Percentiles rank a stretch among this genome's conserved stretches.
Conservation (phyloP, 2,113 vertebrate species). For the Anhinga rufa region DNA sequence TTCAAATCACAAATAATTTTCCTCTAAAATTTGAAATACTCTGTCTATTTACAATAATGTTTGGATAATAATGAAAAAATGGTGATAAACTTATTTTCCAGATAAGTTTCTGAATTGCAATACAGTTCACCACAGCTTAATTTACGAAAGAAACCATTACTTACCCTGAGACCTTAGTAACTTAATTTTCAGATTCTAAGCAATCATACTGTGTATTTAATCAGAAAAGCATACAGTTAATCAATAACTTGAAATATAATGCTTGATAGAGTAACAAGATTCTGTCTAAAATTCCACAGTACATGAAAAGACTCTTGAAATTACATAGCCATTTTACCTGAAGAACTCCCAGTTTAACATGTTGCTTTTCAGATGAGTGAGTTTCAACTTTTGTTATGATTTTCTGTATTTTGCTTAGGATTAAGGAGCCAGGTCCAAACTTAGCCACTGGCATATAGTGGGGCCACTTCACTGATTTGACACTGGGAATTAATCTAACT, state of each 20-base stretch:
- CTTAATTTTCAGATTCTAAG: neutral
- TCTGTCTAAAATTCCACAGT: neutral
- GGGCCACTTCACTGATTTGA: neutral
- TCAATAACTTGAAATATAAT: neutral
- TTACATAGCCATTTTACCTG: neutral
- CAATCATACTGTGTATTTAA: neutral
- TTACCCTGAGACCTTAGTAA: neutral
- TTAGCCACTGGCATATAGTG: neutral
- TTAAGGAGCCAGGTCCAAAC: neutral
- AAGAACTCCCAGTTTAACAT: neutral
- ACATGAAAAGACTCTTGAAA: neutral
- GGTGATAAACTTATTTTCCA: neutral
- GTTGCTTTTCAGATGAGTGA: neutral
- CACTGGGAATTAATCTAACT: neutral
- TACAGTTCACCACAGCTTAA: neutral
- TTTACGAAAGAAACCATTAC: neutral
- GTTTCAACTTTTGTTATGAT: neutral
- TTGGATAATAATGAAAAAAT: neutral
- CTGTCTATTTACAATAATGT: neutral
- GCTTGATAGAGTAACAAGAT: neutral
- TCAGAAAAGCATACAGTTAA: neutral
- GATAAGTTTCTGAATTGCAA: neutral
- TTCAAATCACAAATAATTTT: neutral
- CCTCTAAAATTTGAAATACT: neutral
- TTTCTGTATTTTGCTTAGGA: neutral